Conservation (phyloP, 2,888 invertebrate genomes). For the Caenorhabditis parvicauda region DNA sequence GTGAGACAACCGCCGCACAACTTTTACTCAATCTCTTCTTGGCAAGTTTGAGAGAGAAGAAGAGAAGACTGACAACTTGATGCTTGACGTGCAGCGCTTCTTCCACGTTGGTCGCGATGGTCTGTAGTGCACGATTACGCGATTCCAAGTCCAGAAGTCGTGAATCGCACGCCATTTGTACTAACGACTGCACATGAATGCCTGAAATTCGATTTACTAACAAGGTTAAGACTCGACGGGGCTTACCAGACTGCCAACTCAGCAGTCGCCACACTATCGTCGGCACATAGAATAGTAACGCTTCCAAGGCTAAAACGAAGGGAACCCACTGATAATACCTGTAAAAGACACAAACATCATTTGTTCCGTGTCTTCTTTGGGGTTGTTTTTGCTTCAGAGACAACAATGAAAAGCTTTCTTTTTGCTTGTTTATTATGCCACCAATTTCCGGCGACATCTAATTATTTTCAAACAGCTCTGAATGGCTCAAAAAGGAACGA, state of each 20-base stretch:
- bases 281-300: constrained; percentile 62
- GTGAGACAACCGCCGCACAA: too few relatives aligned
- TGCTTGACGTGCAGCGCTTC: constrained; percentile 62
- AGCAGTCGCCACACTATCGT: constrained; percentile 63
- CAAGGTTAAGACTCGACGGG: background rate
- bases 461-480: background rate
- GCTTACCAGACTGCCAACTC: constrained; percentile 62
- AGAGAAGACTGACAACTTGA: constrained; percentile 56
- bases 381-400: too few relatives aligned
- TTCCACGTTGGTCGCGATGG: constrained; percentile 62
- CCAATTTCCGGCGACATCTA: background rate
- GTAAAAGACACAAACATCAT: constrained; percentile 12
- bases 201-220: constrained; percentile 53
- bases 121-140: constrained; percentile 57
- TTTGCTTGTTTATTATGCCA: background rate
- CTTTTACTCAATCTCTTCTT: too few relatives aligned
- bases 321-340: constrained; percentile 60
- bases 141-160: constrained; percentile 60
- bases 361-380: constrained; percentile 50
- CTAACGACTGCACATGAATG: constrained; percentile 62
- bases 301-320: constrained; percentile 61
- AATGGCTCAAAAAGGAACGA: background rate
- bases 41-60: too few relatives aligned
- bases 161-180: constrained; percentile 63
- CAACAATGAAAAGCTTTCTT: background rate